These are phyloP conservation scores for Corydoras sp. DNA, from an alignment of 2,113 vertebrate genomes.

Conservation along the genomic window DNA sequence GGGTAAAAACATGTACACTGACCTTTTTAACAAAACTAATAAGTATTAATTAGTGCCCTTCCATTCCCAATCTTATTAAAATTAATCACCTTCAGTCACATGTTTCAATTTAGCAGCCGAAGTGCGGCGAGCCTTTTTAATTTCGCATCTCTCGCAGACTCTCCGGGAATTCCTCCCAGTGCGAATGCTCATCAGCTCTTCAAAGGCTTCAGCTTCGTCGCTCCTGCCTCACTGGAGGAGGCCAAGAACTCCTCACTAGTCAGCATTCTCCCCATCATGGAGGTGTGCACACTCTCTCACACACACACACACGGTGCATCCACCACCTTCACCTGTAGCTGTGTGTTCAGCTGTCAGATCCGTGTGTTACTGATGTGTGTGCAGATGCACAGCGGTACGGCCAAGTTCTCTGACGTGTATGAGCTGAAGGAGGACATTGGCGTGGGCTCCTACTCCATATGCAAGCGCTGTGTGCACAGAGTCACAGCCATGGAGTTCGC, in stretches of 20 bases:
- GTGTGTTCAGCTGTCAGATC: too few species aligned
- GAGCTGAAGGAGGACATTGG: slow-evolving; percentile 96
- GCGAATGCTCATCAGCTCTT: slow-evolving; percentile 97
- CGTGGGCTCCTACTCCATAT: slow-evolving; percentile 93
- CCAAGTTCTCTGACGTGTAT: slow-evolving; percentile 85
- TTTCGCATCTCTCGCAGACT: slow-evolving; percentile 69
- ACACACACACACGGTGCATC: slow-evolving; percentile 61
- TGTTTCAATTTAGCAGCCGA: background rate
- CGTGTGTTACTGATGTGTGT: too few species aligned
- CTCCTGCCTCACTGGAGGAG: slow-evolving; percentile 82
- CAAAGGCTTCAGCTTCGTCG: slow-evolving; percentile 98
- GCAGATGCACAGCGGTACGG: slow-evolving; percentile 80
- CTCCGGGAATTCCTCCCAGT: slow-evolving; percentile 93
- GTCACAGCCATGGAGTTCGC: slow-evolving; percentile 88
- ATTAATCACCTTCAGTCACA: too few species aligned
- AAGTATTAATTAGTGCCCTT: too few species aligned
- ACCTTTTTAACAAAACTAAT: too few species aligned
- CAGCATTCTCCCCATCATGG: slow-evolving; percentile 84
- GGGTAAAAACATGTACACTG: slow-evolving; percentile 63
- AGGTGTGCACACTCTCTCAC: slow-evolving; percentile 77
- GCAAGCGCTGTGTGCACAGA: slow-evolving; percentile 87
- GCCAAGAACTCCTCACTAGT: slow-evolving; percentile 81
- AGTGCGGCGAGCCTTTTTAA: slow-evolving; percentile 21
- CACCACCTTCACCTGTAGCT: too few species aligned
- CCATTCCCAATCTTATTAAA: too few species aligned